Evolutionary conservation across 2,113 vertebrate genomes (phyloP).

Genomic region (Trogon melanurus): DNA sequence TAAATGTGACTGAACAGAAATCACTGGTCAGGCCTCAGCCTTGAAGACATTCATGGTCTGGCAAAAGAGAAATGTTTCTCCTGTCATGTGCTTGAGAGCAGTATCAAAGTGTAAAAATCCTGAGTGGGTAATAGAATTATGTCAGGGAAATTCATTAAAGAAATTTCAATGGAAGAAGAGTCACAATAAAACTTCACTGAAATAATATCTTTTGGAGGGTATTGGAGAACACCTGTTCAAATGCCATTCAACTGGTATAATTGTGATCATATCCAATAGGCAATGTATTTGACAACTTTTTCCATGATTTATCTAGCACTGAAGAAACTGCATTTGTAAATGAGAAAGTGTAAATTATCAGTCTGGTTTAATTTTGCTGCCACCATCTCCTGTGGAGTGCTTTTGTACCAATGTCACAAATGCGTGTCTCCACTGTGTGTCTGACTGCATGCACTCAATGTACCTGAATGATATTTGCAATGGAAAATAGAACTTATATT

Average conservation of each 20-base stretch:
- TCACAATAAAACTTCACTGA: background rate
- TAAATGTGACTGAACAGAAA: background rate
- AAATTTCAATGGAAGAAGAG: background rate
- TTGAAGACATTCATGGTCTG: background rate
- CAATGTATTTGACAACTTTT: background rate
- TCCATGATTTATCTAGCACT: background rate
- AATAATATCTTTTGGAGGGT: background rate
- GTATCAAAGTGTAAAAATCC: background rate
- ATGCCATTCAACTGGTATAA: background rate
- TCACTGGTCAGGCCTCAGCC: background rate
- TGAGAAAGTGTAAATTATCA: slow-evolving; percentile 10
- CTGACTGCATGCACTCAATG: background rate
- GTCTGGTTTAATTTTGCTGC: background rate
- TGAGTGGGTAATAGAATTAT: background rate
- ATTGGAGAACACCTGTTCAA: background rate
- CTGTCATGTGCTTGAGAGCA: background rate
- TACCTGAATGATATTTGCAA: background rate
- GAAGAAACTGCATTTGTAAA: background rate
- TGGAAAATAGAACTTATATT: background rate
- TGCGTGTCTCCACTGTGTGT: background rate
- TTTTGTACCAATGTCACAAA: background rate
- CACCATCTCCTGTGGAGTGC: background rate
- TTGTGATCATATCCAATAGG: background rate
- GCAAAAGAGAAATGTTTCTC: background rate
- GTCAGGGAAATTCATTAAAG: background rate